These are phyloP conservation scores for Synergus gifuensis DNA, from an alignment of 2,888 invertebrate species.

Conservation along the genomic window DNA sequence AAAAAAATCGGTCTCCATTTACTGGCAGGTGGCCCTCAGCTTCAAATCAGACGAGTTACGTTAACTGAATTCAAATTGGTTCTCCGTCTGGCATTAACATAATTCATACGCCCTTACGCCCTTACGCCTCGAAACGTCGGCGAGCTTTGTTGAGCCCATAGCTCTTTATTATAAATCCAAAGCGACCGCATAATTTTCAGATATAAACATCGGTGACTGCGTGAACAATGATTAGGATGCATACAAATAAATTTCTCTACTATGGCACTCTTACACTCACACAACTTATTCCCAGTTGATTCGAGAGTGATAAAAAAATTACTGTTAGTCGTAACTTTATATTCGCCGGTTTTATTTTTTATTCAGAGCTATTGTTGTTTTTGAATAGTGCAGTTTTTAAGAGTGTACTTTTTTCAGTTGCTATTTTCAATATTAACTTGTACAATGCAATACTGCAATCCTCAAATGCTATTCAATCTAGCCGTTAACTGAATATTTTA, in stretches of 20 bases:
- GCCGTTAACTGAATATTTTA: neutral
- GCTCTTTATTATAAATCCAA: slow-evolving; percentile 74
- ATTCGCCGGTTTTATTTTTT: too few relatives aligned
- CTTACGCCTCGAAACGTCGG: slow-evolving; percentile 61
- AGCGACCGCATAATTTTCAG: slow-evolving; percentile 69
- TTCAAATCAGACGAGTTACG: slow-evolving; percentile 74
- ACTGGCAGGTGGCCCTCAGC: slow-evolving; percentile 71
- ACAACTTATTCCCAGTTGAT: too few relatives aligned
- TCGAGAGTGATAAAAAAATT: too few relatives aligned
- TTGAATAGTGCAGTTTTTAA: too few relatives aligned
- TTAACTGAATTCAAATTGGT: slow-evolving; percentile 76
- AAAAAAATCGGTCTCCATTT: slow-evolving; percentile 67
- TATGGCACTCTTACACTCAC: too few relatives aligned
- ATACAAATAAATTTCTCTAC: too few relatives aligned
- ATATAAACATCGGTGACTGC: slow-evolving; percentile 64
- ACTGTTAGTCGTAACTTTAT: too few relatives aligned
- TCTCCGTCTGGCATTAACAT: slow-evolving; percentile 68
- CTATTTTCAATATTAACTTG: neutral
- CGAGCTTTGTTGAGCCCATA: slow-evolving; percentile 55
- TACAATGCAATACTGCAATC: neutral
- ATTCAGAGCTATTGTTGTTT: too few relatives aligned
- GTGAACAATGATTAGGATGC: neutral
- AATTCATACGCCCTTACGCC: slow-evolving; percentile 76
- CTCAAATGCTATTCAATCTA: neutral
- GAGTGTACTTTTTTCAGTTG: too few relatives aligned